phyloP scores from a whole-genome alignment of 2,888 invertebrate species.

The Corbicula japonica region DNA sequence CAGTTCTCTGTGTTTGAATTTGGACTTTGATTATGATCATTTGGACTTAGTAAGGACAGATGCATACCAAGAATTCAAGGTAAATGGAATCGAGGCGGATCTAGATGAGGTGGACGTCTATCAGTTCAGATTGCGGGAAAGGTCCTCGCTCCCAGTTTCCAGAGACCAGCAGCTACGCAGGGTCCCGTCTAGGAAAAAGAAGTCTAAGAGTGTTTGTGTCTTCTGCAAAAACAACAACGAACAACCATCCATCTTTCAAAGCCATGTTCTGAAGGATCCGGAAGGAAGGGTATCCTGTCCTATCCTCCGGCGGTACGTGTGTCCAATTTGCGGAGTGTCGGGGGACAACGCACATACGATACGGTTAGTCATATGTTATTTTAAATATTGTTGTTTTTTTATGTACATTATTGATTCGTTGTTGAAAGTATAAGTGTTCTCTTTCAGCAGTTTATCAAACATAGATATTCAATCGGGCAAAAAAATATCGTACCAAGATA shows the following conservation, averaged over 20 bases:
- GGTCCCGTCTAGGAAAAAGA: background rate
- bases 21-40: background rate
- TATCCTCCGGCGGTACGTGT: slow-evolving; percentile 91
- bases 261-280: slow-evolving; percentile 90
- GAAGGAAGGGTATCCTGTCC: slow-evolving; percentile 90
- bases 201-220: slow-evolving; percentile 87
- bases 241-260: slow-evolving; percentile 89
- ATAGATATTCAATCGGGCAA: too few species aligned
- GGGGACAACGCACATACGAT: slow-evolving; percentile 92
- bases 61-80: slow-evolving; percentile 57
- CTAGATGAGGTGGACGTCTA: slow-evolving; percentile 72
- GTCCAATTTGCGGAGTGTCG: slow-evolving; percentile 90
- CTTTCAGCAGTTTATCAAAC: too few species aligned
- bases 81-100: slow-evolving; percentile 69
- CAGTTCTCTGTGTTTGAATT: background rate
- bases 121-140: slow-evolving; percentile 63
- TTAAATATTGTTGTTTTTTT: too few species aligned
- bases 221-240: slow-evolving; percentile 94
- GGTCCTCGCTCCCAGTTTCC: too few species aligned
- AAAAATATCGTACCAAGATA: too few species aligned
- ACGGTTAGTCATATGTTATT: slow-evolving; percentile 87
- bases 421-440: too few species aligned
- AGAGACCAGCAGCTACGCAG: too few species aligned
- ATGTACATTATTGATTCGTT: too few species aligned
- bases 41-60: background rate